Percentiles rank a stretch among this genome's conserved stretches.
Conservation (phyloP, 2,797 vertebrate species). For the Eutrigla gurnardus region DNA sequence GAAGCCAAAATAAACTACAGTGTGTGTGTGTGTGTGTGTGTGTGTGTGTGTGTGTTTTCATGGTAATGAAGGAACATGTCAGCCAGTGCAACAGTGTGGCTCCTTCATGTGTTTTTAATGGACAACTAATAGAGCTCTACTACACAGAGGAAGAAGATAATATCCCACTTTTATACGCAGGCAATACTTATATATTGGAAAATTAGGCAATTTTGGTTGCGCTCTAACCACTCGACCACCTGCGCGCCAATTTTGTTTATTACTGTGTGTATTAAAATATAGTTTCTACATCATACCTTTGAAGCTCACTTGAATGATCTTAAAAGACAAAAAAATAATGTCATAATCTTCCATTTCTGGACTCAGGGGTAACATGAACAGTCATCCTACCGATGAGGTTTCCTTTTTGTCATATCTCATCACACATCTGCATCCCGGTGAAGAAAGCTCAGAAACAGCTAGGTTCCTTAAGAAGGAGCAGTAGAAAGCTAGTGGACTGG, state of each 20-base stretch:
- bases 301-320: background rate
- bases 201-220: background rate
- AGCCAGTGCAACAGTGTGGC: too few relatives aligned
- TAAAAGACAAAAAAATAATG: background rate
- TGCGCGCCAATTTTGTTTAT: background rate
- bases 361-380: background rate
- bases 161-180: constrained; percentile 1
- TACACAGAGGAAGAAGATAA: background rate
- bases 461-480: too few relatives aligned
- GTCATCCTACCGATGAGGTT: too few relatives aligned
- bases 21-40: too few relatives aligned
- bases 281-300: background rate
- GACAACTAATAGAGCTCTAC: background rate
- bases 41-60: too few relatives aligned
- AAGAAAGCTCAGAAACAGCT: too few relatives aligned
- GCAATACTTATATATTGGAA: background rate
- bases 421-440: too few relatives aligned
- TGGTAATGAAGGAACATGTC: too few relatives aligned
- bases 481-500: too few relatives aligned
- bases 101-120: background rate
- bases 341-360: background rate
- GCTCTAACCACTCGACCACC: too few relatives aligned
- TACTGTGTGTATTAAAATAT: background rate
- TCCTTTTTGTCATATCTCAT: too few relatives aligned
- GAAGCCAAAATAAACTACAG: too few relatives aligned